These are phyloP conservation scores for Chaetogeoica ovagalla DNA, from an alignment of 2,888 invertebrate species.

Conservation along the genomic window DNA sequence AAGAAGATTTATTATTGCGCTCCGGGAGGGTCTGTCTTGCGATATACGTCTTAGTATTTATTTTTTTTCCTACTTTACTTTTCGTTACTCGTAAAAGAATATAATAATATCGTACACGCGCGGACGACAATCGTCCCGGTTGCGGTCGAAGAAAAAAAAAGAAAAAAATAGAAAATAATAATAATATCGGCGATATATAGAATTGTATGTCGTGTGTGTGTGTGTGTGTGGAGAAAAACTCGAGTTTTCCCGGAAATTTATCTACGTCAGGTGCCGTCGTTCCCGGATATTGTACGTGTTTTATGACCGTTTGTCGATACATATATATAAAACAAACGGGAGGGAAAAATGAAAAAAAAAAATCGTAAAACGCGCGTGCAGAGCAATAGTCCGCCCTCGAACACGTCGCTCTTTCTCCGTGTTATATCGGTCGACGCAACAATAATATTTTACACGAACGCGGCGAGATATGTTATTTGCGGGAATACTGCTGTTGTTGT, in stretches of 20 bases:
- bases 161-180: too few species aligned
- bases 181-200: neutral
- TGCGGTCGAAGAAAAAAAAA: constrained; percentile 1
- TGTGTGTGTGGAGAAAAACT: neutral
- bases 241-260: constrained; percentile 33
- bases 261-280: constrained; percentile 49
- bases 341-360: neutral
- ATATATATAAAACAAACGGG: constrained; percentile 26
- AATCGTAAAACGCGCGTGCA: constrained; percentile 21
- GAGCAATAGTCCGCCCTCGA: too few species aligned
- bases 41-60: constrained; percentile 29
- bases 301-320: constrained; percentile 29
- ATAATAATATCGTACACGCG: constrained; percentile 19
- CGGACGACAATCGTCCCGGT: constrained; percentile 21
- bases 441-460: too few species aligned
- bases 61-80: neutral
- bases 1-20: constrained; percentile 49
- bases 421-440: too few species aligned
- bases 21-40: neutral
- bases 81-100: constrained; percentile 17
- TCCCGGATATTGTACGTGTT: constrained; percentile 36
- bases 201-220: neutral
- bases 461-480: too few species aligned
- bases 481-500: too few species aligned
- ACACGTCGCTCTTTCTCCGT: too few species aligned